Conservation (phyloP, 2,888 invertebrate species). For the Gasteruption jaculator region DNA sequence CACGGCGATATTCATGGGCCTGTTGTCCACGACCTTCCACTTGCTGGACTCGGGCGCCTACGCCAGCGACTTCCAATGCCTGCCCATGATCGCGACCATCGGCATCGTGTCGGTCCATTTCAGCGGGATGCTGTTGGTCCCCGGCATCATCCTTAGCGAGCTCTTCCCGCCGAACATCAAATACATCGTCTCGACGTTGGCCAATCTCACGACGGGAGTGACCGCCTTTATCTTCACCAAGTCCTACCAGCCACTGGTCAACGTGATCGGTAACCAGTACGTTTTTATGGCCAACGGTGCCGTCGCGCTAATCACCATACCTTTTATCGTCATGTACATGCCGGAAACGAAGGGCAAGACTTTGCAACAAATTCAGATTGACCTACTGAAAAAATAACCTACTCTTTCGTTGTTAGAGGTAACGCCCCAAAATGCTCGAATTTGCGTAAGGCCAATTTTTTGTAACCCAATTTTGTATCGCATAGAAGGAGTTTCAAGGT, state of each 20-base stretch:
- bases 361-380: constrained; percentile 40
- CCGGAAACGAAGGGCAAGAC: constrained; percentile 44
- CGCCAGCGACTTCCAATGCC: constrained; percentile 27
- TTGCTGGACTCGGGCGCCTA: constrained; percentile 29
- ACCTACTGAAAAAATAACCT: too few species aligned
- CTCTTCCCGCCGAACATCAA: constrained; percentile 33
- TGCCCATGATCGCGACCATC: constrained; percentile 31
- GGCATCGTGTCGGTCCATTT: constrained; percentile 28
- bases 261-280: constrained; percentile 26
- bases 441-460: too few species aligned
- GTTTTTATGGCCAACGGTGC: constrained; percentile 32
- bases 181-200: constrained; percentile 28
- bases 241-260: constrained; percentile 30
- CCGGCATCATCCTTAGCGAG: constrained; percentile 29
- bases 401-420: too few species aligned
- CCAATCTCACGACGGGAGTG: constrained; percentile 24
- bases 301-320: constrained; percentile 24
- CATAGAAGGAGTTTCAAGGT: too few species aligned
- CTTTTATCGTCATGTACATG: constrained; percentile 27
- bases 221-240: constrained; percentile 25
- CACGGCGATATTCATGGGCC: constrained; percentile 22
- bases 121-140: constrained; percentile 27
- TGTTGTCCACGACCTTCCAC: constrained; percentile 31
- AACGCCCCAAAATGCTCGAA: too few species aligned
- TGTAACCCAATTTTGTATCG: too few species aligned